phyloP scores from a whole-genome alignment of 1,140 invertebrate genomes.

The Lucilia sericata region DNA sequence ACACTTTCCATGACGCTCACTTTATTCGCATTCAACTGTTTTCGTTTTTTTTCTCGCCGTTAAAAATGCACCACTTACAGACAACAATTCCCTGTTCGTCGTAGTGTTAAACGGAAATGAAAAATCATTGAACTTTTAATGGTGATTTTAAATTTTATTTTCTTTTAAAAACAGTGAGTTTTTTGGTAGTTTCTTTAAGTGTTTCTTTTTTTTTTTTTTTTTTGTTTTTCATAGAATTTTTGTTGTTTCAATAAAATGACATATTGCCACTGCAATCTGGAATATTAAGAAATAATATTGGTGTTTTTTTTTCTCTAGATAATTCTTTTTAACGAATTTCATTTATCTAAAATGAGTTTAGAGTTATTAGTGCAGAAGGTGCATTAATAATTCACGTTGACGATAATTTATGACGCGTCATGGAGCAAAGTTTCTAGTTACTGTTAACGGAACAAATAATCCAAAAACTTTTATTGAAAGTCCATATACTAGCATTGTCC shows the following conservation, averaged over 20 bases:
- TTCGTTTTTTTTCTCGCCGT: neutral
- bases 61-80: neutral
- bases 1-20: neutral
- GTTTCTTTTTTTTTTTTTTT: neutral
- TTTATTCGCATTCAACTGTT: neutral
- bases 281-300: constrained; percentile 17
- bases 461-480: too few relatives aligned
- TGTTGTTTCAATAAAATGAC: constrained; percentile 1
- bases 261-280: constrained; percentile 16
- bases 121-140: constrained; percentile 27
- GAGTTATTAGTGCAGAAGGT: neutral
- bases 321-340: neutral
- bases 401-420: neutral
- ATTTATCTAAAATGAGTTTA: neutral
- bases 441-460: too few relatives aligned
- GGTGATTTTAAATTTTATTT: neutral
- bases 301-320: neutral
- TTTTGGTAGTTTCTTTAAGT: neutral
- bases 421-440: neutral
- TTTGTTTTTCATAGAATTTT: neutral
- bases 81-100: too few relatives aligned
- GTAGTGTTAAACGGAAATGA: neutral
- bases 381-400: neutral
- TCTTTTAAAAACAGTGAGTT: neutral
- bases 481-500: too few relatives aligned